Evolutionary conservation across 2,113 vertebrate genomes (phyloP), one percentile per base, ranked within the genome.

Genomic region (Nematolebias whitei): DNA sequence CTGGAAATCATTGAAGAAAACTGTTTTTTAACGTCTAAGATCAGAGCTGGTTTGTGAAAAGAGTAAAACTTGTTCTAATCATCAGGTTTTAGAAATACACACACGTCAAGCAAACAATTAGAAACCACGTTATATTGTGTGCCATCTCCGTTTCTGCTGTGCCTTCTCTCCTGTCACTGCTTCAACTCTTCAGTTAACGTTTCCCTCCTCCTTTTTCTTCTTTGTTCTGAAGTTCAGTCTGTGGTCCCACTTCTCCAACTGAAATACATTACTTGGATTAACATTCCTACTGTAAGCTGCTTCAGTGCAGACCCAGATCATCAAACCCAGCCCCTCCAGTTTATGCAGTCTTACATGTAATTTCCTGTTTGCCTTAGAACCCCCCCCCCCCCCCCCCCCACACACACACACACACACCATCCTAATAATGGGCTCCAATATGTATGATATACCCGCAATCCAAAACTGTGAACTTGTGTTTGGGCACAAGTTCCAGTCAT

Each of bases 191-290:
- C 20, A 22, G 3, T 1, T 35, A 22, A n/a, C 14, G 7, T 18
- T n/a, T 13, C 14, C 19, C 38, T 38, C 9, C 13, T 20, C 15
- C 9, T 56, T 73, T 56, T 50, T 24, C 54, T 55, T 35, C 44
- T 49, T 68, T 14, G 48, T 48, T 68, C 80, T 49, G 12, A n/a
- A 76, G 38, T 77, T 52, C 82, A 80, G 76, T 69, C 80, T 85
- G 76, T 66, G 76, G 83, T 79, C 84, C 68, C 61, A 64, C 76
- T 87, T 79, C 79, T 85, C 76, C 80, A 78, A 91, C 84, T 92
- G 87, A 91, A 88, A 87, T 87, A 90, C 88, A 90, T 90, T 91
- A 87, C 82, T 44, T 69, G 88, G 90, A 89, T 92, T 90, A 91
- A 91, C 85, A 92, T 92, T 92, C 92, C 91, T 57, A 49, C 76